A percentile compares a stretch with the other conserved stretches of the same genome.
phyloP scores from a whole-genome alignment of 2,888 invertebrate genomes.

The Pterobdella sp. region DNA sequence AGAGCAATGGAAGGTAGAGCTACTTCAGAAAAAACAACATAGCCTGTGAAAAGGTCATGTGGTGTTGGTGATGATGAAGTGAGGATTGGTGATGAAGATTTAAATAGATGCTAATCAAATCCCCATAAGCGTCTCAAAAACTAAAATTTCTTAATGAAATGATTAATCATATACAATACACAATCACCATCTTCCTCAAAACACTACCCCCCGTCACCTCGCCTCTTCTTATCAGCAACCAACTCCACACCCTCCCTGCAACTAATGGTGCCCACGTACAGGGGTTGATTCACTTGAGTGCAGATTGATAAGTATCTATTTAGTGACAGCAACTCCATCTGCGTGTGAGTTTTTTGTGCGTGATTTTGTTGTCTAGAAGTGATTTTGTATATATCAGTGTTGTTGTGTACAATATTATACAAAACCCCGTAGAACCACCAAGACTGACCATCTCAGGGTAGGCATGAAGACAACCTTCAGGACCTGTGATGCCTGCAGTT shows the following conservation, averaged over 20 bases:
- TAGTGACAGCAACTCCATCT: conserved; percentile 67
- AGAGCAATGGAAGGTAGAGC: conserved; percentile 72
- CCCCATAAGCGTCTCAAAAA: not conserved
- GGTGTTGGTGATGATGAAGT: conserved; percentile 8
- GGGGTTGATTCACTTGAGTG: conserved; percentile 82
- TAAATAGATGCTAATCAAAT: not conserved
- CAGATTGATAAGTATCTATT: conserved; percentile 74
- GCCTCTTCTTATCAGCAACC: conserved; percentile 60
- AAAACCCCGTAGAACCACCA: not conserved
- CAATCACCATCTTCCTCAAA: not conserved
- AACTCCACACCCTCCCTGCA: conserved; percentile 78
- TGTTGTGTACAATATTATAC: not conserved
- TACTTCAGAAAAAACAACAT: conserved; percentile 80
- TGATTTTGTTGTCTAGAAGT: not conserved
- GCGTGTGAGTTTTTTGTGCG: not conserved
- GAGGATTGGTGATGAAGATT: not conserved
- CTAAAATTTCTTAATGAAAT: not conserved
- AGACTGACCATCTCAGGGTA: conserved; percentile 73
- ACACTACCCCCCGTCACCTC: conserved; percentile 45
- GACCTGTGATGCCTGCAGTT: conserved; percentile 78
- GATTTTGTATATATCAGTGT: not conserved
- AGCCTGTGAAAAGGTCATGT: conserved; percentile 48
- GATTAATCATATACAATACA: not conserved
- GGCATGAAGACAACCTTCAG: conserved; percentile 86
- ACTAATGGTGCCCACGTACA: conserved; percentile 90